phyloP scores from a whole-genome alignment of 2,113 vertebrate species.

The Siphamia tubifer region DNA sequence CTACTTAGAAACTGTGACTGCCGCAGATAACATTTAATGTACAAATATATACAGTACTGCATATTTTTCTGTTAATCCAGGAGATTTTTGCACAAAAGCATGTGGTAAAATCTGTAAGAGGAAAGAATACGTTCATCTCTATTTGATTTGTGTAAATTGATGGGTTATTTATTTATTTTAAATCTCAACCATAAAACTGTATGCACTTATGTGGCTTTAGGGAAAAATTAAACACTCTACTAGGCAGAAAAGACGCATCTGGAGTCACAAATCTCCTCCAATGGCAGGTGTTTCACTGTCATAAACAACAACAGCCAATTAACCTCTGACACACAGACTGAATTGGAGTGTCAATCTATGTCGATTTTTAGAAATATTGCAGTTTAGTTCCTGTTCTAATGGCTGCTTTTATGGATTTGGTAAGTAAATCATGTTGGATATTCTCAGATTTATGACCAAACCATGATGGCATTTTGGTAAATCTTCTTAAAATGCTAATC shows the following conservation, averaged over 20 bases:
- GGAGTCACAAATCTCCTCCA: constrained; percentile 28
- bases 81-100: neutral
- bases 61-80: constrained; percentile 20
- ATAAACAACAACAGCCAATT: constrained; percentile 63
- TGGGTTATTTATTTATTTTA: neutral
- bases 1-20: neutral
- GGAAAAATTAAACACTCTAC: constrained; percentile 27
- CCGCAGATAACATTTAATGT: constrained; percentile 20
- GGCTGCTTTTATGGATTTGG: constrained; percentile 17
- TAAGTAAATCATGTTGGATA: constrained; percentile 50
- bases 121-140: constrained; percentile 4
- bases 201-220: neutral
- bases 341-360: constrained; percentile 52
- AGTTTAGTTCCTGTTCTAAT: constrained; percentile 51
- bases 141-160: constrained; percentile 11
- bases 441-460: constrained; percentile 22
- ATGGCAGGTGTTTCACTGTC: constrained; percentile 39
- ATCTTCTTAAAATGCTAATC: constrained; percentile 52
- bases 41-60: neutral
- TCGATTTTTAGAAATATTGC: constrained; percentile 46
- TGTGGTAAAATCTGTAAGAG: neutral
- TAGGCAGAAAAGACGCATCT: constrained; percentile 14
- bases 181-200: neutral
- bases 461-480: constrained; percentile 7
- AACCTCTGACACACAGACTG: constrained; percentile 58